Conservation (phyloP, 2,888 invertebrate genomes). For the Idaea straminata region DNA sequence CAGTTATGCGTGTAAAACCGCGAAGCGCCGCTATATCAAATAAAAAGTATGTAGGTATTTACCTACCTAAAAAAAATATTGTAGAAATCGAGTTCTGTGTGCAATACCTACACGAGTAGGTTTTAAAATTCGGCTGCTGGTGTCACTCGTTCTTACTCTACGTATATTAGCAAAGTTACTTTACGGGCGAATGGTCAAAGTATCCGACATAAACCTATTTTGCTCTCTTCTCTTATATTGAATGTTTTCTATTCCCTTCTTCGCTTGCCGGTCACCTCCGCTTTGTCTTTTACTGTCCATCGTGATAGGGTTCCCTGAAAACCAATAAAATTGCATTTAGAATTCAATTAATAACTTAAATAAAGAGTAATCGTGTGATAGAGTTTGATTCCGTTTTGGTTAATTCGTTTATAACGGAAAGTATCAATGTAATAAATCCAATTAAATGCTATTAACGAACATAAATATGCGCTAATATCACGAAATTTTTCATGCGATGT, state of each 20-base stretch:
- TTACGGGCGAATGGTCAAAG: conserved; percentile 79
- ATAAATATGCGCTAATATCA: background rate
- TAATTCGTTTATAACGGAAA: background rate
- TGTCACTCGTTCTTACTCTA: conserved; percentile 50
- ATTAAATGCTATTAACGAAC: background rate
- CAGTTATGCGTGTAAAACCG: too few relatives aligned
- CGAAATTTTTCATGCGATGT: background rate
- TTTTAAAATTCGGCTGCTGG: conserved; percentile 36
- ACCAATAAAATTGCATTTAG: conserved; percentile 12
- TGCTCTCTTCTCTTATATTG: conserved; percentile 80
- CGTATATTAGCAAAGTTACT: conserved; percentile 61
- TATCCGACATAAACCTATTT: conserved; percentile 80
- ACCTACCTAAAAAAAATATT: background rate
- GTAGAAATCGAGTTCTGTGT: background rate
- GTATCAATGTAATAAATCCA: background rate
- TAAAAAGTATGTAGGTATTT: too few relatives aligned
- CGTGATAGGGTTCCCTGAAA: conserved; percentile 55
- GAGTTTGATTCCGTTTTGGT: too few relatives aligned
- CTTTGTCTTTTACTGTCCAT: conserved; percentile 62
- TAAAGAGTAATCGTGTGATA: background rate
- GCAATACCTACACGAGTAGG: background rate
- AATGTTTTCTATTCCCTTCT: conserved; percentile 72
- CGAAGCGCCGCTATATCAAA: too few relatives aligned
- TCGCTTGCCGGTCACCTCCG: conserved; percentile 52
- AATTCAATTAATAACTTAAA: background rate